These are phyloP conservation scores for Campoplex nolae DNA, from an alignment of 2,888 invertebrate genomes.

Conservation along the genomic window DNA sequence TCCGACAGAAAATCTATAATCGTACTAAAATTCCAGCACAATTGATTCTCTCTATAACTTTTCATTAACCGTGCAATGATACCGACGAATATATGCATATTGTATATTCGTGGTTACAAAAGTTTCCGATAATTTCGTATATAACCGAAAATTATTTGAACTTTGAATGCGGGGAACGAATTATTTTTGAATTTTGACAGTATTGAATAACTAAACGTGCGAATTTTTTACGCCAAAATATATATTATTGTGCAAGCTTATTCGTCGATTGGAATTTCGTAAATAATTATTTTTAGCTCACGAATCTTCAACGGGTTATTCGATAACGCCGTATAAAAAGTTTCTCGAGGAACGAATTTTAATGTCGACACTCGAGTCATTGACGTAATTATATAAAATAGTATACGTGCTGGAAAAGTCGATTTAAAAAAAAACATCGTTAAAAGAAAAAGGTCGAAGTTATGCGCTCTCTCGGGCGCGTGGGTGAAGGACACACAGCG, in stretches of 20 bases:
- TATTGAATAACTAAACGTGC: no score
- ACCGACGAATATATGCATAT: background rate
- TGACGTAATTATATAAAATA: constrained; percentile 27
- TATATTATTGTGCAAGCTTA: background rate
- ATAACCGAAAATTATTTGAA: background rate
- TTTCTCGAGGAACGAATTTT: background rate
- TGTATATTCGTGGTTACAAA: background rate
- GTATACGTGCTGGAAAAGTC: constrained; percentile 32
- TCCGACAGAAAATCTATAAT: constrained; percentile 51
- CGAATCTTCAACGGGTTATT: background rate
- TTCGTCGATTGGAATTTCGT: background rate
- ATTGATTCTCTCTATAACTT: constrained; percentile 51
- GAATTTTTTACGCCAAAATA: no score
- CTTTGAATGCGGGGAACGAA: background rate
- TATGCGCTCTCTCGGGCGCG: constrained; percentile 41
- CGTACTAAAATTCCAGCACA: background rate
- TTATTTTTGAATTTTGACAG: no score
- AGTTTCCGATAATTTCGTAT: background rate
- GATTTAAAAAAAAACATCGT: background rate
- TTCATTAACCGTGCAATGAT: background rate
- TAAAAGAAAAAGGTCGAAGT: constrained; percentile 5
- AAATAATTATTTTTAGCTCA: background rate
- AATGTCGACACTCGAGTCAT: constrained; percentile 23
- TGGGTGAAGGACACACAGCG: constrained; percentile 55
- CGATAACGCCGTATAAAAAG: background rate